Conservation (phyloP, 2,797 vertebrate species). For the Sebastes kiyomatsui region DNA sequence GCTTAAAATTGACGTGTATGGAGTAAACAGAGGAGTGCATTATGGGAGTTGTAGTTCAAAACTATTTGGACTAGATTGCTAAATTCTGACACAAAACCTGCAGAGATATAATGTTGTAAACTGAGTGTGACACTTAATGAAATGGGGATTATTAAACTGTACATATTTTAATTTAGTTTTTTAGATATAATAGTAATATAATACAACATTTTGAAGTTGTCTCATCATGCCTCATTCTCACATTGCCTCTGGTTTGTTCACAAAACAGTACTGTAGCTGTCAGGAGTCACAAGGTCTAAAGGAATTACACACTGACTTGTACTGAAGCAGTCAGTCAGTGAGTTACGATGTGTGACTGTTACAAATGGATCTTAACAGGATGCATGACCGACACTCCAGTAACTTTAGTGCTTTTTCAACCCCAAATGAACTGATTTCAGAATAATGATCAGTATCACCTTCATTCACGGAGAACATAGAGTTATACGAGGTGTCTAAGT, state of each 20-base stretch:
- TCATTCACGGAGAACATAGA: not conserved
- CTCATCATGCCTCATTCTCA: not conserved
- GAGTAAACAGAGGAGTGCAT: conserved; percentile 15
- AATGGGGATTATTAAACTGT: not conserved
- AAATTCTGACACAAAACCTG: not conserved
- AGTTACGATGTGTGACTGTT: not conserved
- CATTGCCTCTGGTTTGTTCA: not conserved
- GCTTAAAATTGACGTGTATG: conserved; percentile 22
- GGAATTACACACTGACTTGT: not conserved
- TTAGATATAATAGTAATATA: no score
- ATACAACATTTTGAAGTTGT: no score
- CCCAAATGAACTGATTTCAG: not conserved
- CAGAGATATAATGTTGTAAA: not conserved
- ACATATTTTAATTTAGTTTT: not conserved
- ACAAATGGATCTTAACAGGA: not conserved
- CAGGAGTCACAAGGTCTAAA: not conserved
- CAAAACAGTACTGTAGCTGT: not conserved
- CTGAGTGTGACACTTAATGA: not conserved
- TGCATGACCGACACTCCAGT: no score
- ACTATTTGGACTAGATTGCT: not conserved
- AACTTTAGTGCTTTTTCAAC: not conserved
- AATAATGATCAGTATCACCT: not conserved
- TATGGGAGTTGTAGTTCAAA: conserved; percentile 56
- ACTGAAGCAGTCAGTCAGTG: not conserved
- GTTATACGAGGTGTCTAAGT: not conserved